Percentiles rank a stretch among this genome's conserved stretches.
These are phyloP conservation scores for Galeopterus variegatus DNA, from an alignment of 2,113 vertebrate species.

Conservation along the genomic window DNA sequence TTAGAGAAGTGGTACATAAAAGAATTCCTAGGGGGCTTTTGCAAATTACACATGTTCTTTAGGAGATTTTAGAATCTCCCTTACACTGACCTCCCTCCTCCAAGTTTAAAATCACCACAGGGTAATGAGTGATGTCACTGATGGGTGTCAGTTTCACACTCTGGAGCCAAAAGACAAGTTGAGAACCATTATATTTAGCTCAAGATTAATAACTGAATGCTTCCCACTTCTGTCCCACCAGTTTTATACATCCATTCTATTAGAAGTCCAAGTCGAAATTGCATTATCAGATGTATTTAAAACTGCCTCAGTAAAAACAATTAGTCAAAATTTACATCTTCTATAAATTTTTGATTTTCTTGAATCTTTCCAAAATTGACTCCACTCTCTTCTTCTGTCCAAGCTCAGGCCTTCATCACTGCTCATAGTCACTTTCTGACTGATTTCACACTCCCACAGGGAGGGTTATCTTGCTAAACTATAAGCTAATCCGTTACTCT, in stretches of 20 bases:
- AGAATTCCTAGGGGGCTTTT: not conserved
- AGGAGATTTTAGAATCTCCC: not conserved
- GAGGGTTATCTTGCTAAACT: not conserved
- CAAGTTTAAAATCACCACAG: conserved; percentile 31
- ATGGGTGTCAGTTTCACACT: conserved; percentile 53
- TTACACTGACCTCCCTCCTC: not conserved
- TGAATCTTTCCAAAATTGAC: not conserved
- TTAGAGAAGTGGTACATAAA: not conserved
- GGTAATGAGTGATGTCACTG: conserved; percentile 25
- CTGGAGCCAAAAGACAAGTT: conserved; percentile 50
- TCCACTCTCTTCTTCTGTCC: not conserved
- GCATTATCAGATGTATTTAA: conserved; percentile 56
- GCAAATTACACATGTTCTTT: conserved; percentile 3
- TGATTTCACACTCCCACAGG: not conserved
- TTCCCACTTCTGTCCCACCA: conserved; percentile 7
- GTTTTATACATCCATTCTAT: conserved; percentile 37
- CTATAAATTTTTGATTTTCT: conserved; percentile 53
- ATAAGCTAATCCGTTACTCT: not conserved
- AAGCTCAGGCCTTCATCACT: not conserved
- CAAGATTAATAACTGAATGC: conserved; percentile 53
- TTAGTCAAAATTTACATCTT: conserved; percentile 58
- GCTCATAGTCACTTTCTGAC: not conserved
- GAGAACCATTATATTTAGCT: conserved; percentile 61
- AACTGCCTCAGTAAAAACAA: conserved; percentile 61
- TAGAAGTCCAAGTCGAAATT: conserved; percentile 50